Evolutionary conservation across 1,140 invertebrate genomes (phyloP).

Genomic region (Branchinecta lynchi): DNA sequence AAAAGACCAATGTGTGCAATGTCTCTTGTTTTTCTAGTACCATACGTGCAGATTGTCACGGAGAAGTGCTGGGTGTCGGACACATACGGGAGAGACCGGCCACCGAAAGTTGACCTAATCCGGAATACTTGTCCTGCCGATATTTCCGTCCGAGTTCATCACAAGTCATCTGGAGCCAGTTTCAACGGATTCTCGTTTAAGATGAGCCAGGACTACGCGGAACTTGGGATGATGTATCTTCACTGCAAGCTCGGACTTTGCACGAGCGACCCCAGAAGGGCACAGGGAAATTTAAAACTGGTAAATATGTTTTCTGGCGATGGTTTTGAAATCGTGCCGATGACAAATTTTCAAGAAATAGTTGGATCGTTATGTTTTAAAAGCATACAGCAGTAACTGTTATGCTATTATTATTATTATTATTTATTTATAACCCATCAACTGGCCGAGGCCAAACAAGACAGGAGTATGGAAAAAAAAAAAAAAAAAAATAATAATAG

Average conservation of each 20-base stretch:
- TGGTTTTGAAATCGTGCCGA: too few species aligned
- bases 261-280: constrained; percentile 22
- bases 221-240: constrained; percentile 24
- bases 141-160: constrained; percentile 23
- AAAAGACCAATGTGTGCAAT: too few species aligned
- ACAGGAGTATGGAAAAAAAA: too few species aligned
- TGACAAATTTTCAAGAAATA: too few species aligned
- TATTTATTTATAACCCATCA: too few species aligned
- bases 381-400: too few species aligned
- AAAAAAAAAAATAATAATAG: too few species aligned
- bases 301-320: constrained; percentile 17
- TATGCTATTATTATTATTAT: too few species aligned
- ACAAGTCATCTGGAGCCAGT: constrained; percentile 5
- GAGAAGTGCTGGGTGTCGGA: constrained; percentile 28
- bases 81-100: constrained; percentile 19
- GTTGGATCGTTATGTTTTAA: too few species aligned
- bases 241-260: constrained; percentile 28
- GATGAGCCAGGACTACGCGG: constrained; percentile 23
- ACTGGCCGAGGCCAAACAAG: too few species aligned
- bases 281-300: constrained; percentile 22
- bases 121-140: constrained; percentile 27
- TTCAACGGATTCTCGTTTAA: constrained; percentile 24
- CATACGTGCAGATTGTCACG: constrained; percentile 25
- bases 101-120: constrained; percentile 21
- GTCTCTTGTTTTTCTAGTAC: constrained; percentile 20